These are phyloP conservation scores for Apteryx owenii DNA, from an alignment of 2,113 vertebrate genomes.

Conservation along the genomic window DNA sequence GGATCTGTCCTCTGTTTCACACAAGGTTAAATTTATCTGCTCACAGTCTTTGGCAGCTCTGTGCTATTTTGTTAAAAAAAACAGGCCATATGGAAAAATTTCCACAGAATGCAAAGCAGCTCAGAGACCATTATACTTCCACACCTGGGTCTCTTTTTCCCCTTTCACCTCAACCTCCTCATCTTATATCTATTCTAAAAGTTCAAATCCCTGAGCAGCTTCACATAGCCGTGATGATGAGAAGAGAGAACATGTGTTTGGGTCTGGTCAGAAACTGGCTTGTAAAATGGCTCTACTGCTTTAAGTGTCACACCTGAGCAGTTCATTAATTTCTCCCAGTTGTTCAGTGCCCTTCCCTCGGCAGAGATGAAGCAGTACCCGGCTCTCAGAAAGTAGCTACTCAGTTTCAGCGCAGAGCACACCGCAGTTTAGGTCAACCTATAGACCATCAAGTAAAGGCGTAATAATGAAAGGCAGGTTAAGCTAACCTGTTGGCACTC, in stretches of 20 bases:
- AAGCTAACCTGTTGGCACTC: background rate
- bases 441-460: background rate
- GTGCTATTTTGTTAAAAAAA: slow-evolving; percentile 12
- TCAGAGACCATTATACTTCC: background rate
- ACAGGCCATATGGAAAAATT: slow-evolving; percentile 12
- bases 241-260: background rate
- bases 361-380: background rate
- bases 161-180: background rate
- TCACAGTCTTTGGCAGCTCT: background rate
- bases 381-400: background rate
- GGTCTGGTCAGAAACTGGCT: background rate
- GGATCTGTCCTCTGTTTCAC: slow-evolving; percentile 31
- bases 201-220: background rate
- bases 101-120: background rate
- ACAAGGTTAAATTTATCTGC: slow-evolving; percentile 33
- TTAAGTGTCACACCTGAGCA: background rate
- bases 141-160: background rate
- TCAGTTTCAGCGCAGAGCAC: background rate
- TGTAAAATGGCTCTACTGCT: background rate
- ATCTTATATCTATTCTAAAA: background rate
- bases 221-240: background rate
- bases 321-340: background rate
- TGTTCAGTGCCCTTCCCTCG: background rate
- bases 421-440: background rate
- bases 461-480: background rate